Conservation (phyloP, 2,888 invertebrate genomes). For the Troides helena region DNA sequence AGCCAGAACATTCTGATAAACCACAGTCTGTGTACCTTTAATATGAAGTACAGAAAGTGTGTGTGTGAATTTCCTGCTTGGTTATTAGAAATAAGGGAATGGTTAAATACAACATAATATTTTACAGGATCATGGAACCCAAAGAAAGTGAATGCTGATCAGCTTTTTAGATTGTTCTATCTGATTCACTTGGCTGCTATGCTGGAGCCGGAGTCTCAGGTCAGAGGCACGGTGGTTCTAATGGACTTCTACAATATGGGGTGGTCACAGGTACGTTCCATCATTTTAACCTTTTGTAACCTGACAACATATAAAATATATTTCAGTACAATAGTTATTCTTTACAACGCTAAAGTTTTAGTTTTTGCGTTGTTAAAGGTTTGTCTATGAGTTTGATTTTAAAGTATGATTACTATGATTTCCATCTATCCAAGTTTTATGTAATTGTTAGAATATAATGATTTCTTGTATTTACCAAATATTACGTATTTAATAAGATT, state of each 20-base stretch:
- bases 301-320: background rate
- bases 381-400: no score
- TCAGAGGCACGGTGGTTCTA: slow-evolving; percentile 89
- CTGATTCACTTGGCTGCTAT: slow-evolving; percentile 89
- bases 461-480: no score
- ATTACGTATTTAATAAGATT: no score
- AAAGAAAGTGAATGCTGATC: slow-evolving; percentile 85
- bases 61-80: no score
- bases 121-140: slow-evolving; percentile 86
- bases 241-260: slow-evolving; percentile 91
- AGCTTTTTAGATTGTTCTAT: slow-evolving; percentile 89
- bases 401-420: no score
- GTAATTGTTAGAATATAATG: no score
- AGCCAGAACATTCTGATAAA: no score
- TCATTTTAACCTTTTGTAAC: background rate
- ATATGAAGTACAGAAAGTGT: no score
- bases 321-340: background rate
- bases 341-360: background rate
- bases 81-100: no score
- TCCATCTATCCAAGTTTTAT: no score
- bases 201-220: slow-evolving; percentile 85
- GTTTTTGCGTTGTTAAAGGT: no score
- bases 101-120: background rate
- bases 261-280: slow-evolving; percentile 83
- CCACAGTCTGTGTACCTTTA: no score